Evolutionary conservation across 2,888 invertebrate genomes (phyloP).

Genomic region (Aphodius sticticus): DNA sequence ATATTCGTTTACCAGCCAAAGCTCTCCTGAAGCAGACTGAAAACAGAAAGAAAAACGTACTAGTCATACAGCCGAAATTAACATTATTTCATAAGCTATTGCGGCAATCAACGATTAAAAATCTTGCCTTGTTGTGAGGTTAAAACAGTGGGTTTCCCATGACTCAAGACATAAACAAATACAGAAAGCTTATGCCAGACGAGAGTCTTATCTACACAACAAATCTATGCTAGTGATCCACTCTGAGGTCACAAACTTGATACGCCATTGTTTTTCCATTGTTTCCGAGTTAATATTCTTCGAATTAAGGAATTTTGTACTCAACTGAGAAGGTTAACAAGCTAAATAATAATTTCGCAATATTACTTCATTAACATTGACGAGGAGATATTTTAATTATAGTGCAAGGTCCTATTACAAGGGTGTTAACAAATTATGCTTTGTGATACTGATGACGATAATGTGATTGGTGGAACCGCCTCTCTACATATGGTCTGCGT

Average conservation of each 20-base stretch:
- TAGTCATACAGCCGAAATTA: neutral
- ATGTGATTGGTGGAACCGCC: neutral
- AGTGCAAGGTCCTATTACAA: neutral
- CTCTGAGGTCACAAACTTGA: neutral
- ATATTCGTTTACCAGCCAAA: slow-evolving; percentile 75
- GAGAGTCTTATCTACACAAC: neutral
- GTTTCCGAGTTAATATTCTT: neutral
- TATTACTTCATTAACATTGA: neutral
- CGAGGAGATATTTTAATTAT: neutral
- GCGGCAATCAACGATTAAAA: neutral
- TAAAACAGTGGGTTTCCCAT: neutral
- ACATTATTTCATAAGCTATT: neutral
- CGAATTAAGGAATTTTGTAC: neutral
- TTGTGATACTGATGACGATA: neutral
- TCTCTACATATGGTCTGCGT: neutral
- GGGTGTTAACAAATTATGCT: neutral
- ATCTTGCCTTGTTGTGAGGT: neutral
- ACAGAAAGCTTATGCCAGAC: neutral
- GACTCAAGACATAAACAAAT: neutral
- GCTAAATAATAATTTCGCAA: neutral
- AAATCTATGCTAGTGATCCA: neutral
- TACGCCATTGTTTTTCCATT: neutral
- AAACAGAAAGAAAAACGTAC: slow-evolving; percentile 44
- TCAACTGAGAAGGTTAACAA: neutral
- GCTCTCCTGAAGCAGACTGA: slow-evolving; percentile 82